phyloP scores from a whole-genome alignment of 2,888 invertebrate genomes.

The Octodonta nipae region DNA sequence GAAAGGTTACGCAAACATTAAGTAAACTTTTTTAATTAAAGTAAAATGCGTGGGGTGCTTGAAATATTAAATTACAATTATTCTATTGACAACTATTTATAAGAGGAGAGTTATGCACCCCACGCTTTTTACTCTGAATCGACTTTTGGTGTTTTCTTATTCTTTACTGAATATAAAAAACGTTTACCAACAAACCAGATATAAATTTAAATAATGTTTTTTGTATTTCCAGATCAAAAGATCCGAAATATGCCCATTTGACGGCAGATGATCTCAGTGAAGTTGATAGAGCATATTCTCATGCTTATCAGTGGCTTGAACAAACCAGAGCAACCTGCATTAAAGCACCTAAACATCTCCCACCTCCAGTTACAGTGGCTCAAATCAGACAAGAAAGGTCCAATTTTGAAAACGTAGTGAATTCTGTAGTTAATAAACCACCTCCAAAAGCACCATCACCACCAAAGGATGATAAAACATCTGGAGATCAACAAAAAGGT shows the following conservation, averaged over 20 bases:
- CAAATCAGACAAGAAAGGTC: conserved; percentile 70
- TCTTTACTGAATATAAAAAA: too few species aligned
- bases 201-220: too few species aligned
- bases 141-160: too few species aligned
- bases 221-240: conserved; percentile 41
- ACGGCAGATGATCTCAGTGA: conserved; percentile 70
- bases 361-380: conserved; percentile 63
- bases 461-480: conserved; percentile 36
- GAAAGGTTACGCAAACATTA: too few species aligned
- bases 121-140: too few species aligned
- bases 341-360: conserved; percentile 51
- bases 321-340: conserved; percentile 53
- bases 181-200: too few species aligned
- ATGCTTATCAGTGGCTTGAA: conserved; percentile 73
- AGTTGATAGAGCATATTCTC: conserved; percentile 53
- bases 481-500: conserved; percentile 10
- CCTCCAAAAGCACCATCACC: conserved; percentile 68
- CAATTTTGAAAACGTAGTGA: conserved; percentile 47
- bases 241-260: conserved; percentile 66
- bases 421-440: conserved; percentile 76
- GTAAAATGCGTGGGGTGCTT: too few species aligned
- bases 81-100: too few species aligned
- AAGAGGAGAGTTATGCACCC: too few species aligned
- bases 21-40: too few species aligned
- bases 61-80: too few species aligned